A percentile compares a stretch with the other conserved stretches of the same genome.
phyloP scores from a whole-genome alignment of 2,797 vertebrate genomes.

The Chaetophractus vellerosus region DNA sequence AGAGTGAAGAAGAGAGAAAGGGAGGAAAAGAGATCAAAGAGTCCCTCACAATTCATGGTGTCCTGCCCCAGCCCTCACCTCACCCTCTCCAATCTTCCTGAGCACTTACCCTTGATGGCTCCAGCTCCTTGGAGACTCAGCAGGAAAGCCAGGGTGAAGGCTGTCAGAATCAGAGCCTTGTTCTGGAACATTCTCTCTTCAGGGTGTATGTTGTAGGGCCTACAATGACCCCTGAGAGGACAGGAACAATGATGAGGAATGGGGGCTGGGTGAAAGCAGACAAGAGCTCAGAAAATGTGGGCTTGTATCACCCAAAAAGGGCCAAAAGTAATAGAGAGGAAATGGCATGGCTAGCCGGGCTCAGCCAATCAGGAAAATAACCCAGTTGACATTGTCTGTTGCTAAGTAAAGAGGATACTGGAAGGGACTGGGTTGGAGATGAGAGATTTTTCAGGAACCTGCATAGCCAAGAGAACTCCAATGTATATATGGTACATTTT shows the following conservation, averaged over 20 bases:
- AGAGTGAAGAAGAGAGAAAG: neutral
- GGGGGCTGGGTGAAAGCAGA: neutral
- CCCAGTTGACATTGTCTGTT: neutral
- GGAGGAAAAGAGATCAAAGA: neutral
- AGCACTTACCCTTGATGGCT: conserved; percentile 64
- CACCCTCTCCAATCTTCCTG: accelerated
- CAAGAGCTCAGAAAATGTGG: neutral
- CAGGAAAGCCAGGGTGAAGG: conserved; percentile 17
- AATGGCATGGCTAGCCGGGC: accelerated
- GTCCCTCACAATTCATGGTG: no score
- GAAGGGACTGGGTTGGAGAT: neutral
- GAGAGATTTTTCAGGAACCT: neutral
- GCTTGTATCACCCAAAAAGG: neutral
- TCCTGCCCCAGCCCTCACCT: accelerated
- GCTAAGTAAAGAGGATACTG: neutral
- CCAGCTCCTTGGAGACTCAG: conserved; percentile 44
- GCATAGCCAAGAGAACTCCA: no score
- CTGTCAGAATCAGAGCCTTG: neutral
- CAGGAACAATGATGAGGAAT: neutral
- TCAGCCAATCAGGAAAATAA: neutral
- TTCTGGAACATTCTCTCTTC: neutral
- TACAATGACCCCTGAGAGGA: neutral
- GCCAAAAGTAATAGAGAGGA: neutral
- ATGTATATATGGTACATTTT: neutral
- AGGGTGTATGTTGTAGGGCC: accelerated